Evolutionary conservation across 2,888 invertebrate genomes (phyloP).

Genomic region (Diaprepes abbreviatus): DNA sequence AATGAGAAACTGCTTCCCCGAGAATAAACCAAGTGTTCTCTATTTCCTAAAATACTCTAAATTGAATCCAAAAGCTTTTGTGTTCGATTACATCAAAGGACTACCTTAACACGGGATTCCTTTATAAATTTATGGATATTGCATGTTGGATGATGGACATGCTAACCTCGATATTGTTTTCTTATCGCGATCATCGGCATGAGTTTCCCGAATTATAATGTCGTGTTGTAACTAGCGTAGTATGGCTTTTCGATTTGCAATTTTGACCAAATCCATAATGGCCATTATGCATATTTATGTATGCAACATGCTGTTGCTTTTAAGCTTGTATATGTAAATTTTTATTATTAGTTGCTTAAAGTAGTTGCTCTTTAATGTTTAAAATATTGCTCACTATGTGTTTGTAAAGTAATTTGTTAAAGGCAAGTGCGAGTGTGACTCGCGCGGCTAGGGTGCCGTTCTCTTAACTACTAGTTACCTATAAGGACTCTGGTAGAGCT

Average conservation of each 20-base stretch:
- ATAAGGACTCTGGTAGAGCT: too few species aligned
- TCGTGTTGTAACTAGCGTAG: constrained; percentile 2
- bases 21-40: not conserved
- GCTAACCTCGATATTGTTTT: constrained; percentile 29
- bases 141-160: constrained; percentile 26
- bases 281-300: not conserved
- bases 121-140: constrained; percentile 19
- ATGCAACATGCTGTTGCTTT: not conserved
- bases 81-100: constrained; percentile 6
- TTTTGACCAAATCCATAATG: constrained; percentile 33
- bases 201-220: constrained; percentile 13
- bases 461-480: too few species aligned
- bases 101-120: constrained; percentile 8
- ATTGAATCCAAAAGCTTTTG: not conserved
- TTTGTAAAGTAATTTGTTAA: too few species aligned
- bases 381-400: too few species aligned
- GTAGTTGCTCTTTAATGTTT: not conserved
- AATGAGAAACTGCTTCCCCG: not conserved
- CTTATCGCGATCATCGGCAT: constrained; percentile 25
- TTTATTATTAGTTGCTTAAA: not conserved
- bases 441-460: too few species aligned
- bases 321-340: not conserved
- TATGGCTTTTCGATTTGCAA: constrained; percentile 31
- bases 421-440: too few species aligned
- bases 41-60: constrained; percentile 5